These are phyloP conservation scores for Xerus rutilus DNA, from an alignment of 2,797 vertebrate species.

Conservation along the genomic window DNA sequence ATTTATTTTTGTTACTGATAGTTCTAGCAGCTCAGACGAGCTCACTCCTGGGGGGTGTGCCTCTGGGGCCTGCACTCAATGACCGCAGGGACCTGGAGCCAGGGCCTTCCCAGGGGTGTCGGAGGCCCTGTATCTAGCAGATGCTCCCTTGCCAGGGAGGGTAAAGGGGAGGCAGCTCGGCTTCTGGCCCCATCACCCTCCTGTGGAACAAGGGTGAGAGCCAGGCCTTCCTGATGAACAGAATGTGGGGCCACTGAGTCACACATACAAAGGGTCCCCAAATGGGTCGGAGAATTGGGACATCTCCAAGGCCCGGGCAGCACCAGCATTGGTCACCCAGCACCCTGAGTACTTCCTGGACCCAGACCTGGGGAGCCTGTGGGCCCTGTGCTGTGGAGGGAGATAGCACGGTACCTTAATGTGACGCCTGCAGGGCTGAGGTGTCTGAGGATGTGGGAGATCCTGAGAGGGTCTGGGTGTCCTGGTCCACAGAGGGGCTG, in stretches of 20 bases:
- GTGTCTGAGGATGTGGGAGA: not conserved
- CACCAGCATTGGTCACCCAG: not conserved
- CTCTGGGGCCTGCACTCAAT: accelerated
- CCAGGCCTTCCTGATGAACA: not conserved
- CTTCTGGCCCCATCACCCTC: not conserved
- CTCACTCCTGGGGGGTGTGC: not conserved
- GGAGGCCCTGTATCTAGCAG: conserved; percentile 58
- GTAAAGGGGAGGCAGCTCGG: not conserved
- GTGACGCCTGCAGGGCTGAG: accelerated
- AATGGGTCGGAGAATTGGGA: too few species aligned
- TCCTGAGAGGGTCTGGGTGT: not conserved
- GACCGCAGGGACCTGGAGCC: not conserved
- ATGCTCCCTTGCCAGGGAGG: conserved; percentile 60
- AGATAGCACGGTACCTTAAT: accelerated
- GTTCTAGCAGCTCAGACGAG: not conserved
- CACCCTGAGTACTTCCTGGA: accelerated
- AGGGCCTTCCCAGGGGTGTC: accelerated
- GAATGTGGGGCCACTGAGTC: not conserved
- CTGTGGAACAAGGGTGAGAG: accelerated
- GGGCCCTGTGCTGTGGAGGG: not conserved
- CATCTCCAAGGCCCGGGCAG: accelerated
- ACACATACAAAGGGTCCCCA: accelerated
- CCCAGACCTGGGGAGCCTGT: not conserved
- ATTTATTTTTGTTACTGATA: conserved; percentile 1
- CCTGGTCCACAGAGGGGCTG: not conserved